Base-by-base conservation (phyloP, 2,113 vertebrate genomes). In the Brachypteracias leptosomus region DNA sequence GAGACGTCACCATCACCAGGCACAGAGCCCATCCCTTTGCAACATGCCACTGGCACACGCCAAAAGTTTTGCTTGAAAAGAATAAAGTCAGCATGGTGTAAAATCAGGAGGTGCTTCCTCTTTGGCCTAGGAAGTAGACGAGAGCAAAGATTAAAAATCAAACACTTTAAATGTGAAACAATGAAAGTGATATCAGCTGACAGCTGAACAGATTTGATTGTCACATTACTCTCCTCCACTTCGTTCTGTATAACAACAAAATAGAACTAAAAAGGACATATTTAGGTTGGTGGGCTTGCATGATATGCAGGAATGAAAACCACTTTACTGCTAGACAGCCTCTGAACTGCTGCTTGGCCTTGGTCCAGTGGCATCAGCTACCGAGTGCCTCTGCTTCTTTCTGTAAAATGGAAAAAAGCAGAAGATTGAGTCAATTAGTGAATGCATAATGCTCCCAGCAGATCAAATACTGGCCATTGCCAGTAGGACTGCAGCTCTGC, bases 1-100 rank as follows among this genome's bases (percentile, higher is more conserved):
- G 25, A 71, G 16, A 26, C 22, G 12, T 46, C 31, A 19, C 7
- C 33, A 18, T 36, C 44, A 44, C 22, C 73, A 63, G 17, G 49
- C 55, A 40, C 28, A 85, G 40, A 74, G 13, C 49, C 12, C 42
- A 62, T 61, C n/a, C 19, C 59, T 73, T 65, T 71, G 21, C 1
- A 63, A 18, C 0, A 0, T 19, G 28, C 13, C 10, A 3, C 21
- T 49, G 51, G 75, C 72, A 86, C 9, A 5, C 4, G 7, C 59
- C 44, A 29, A 4, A 78, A 36, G 13, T 44, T n/a, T n/a, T 72
- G 16, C 47, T 42, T n/a, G 55, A 51, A 59, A 58, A 31, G 40
- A 31, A n/a, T n/a, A 7, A 35, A 11, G 7, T 8, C 47, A 35
- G 8, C 6, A 13, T 35, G 6, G 8, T 44, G 10, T 66, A 84